Evolutionary conservation across 2,888 invertebrate genomes (phyloP).

Genomic region (Morpho helenor): DNA sequence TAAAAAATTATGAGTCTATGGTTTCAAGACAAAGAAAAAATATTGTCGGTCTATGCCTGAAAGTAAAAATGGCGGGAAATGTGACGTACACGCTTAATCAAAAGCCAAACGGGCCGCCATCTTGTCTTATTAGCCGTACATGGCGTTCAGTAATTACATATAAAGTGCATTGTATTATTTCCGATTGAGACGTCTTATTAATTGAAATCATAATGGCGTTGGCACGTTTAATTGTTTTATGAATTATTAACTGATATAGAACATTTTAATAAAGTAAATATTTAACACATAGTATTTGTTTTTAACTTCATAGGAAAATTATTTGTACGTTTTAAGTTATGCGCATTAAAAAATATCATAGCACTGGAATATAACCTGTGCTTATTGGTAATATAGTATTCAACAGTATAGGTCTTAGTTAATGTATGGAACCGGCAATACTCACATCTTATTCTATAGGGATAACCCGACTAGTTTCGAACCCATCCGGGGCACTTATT

Average conservation of each 20-base stretch:
- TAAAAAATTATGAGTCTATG: too few species aligned
- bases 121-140: constrained; percentile 64
- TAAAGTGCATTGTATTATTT: constrained; percentile 37
- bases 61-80: constrained; percentile 38
- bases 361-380: too few species aligned
- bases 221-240: constrained; percentile 19
- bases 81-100: constrained; percentile 63
- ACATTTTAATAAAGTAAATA: neutral
- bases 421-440: too few species aligned
- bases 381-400: too few species aligned
- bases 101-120: constrained; percentile 61
- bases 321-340: too few species aligned
- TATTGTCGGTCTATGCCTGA: constrained; percentile 8
- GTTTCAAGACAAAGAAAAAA: neutral
- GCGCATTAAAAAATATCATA: too few species aligned
- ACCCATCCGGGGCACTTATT: too few species aligned
- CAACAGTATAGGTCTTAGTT: too few species aligned
- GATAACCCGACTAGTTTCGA: too few species aligned
- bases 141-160: constrained; percentile 51
- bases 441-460: too few species aligned
- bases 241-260: constrained; percentile 18
- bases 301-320: too few species aligned
- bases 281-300: too few species aligned
- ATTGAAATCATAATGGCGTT: constrained; percentile 36
- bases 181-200: constrained; percentile 49